Percentiles rank a stretch among this genome's conserved stretches.
Evolutionary conservation across 2,797 vertebrate genomes (phyloP).

Genomic region (Columba guinea): DNA sequence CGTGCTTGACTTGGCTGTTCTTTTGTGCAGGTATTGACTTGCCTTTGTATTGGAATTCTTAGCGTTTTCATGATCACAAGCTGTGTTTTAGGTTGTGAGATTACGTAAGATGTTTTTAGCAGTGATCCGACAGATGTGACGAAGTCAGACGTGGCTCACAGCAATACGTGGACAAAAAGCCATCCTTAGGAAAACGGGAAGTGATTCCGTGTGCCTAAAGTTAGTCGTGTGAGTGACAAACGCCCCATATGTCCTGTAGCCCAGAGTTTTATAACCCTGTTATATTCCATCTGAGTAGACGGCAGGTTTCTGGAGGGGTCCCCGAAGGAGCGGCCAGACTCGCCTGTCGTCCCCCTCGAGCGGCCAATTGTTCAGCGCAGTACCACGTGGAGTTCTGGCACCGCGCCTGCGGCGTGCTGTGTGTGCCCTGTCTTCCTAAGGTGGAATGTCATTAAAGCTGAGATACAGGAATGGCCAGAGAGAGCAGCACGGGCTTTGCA

Average conservation of each 20-base stretch:
- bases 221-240: not conserved
- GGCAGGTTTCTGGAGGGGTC: not conserved
- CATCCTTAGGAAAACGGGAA: not conserved
- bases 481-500: not conserved
- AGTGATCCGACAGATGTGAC: not conserved
- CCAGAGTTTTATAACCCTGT: not conserved
- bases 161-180: not conserved
- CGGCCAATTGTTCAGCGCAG: not conserved
- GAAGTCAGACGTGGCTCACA: not conserved
- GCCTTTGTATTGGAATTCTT: not conserved
- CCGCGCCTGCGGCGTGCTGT: rapidly evolving
- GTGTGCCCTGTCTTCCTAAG: not conserved
- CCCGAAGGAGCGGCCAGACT: not conserved
- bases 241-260: not conserved
- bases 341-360: not conserved
- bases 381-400: not conserved
- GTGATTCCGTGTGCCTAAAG: not conserved
- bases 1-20: not conserved
- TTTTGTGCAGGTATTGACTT: not conserved
- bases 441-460: not conserved
- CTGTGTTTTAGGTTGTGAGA: not conserved
- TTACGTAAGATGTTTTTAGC: not conserved
- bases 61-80: not conserved
- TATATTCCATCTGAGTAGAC: not conserved
- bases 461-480: not conserved